phyloP scores from a whole-genome alignment of 2,113 vertebrate species.

The Seriola aureovittata region DNA sequence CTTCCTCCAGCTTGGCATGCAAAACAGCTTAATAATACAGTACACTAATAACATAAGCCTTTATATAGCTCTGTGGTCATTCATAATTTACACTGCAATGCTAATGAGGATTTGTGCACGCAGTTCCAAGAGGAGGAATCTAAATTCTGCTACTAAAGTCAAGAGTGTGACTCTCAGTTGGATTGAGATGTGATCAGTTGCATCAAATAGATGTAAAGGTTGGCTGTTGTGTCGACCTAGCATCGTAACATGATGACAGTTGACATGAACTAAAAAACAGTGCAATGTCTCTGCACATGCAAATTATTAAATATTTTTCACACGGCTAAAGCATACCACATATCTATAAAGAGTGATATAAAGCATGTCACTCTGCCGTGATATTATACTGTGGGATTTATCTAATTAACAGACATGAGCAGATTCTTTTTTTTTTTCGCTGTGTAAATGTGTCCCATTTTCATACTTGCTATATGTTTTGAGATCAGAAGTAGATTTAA shows the following conservation, averaged over 20 bases:
- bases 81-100: conserved; percentile 75
- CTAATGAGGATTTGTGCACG: conserved; percentile 70
- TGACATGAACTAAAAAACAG: not conserved
- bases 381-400: not conserved
- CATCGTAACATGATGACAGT: not conserved
- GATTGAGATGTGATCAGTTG: conserved; percentile 21
- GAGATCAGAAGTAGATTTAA: not conserved
- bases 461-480: not conserved
- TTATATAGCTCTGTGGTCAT: conserved; percentile 66
- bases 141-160: conserved; percentile 53
- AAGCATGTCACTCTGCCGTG: not conserved
- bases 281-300: too few species aligned
- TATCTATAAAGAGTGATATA: too few species aligned
- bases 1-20: conserved; percentile 37
- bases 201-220: not conserved
- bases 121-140: conserved; percentile 45
- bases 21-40: conserved; percentile 66
- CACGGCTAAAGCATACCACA: not conserved
- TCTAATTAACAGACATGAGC: not conserved
- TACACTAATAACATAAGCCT: conserved; percentile 62
- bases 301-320: not conserved
- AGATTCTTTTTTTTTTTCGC: not conserved
- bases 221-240: not conserved
- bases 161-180: conserved; percentile 33
- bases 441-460: not conserved